Base-by-base conservation (phyloP, 2,113 vertebrate species). In the Anser cygnoides region DNA sequence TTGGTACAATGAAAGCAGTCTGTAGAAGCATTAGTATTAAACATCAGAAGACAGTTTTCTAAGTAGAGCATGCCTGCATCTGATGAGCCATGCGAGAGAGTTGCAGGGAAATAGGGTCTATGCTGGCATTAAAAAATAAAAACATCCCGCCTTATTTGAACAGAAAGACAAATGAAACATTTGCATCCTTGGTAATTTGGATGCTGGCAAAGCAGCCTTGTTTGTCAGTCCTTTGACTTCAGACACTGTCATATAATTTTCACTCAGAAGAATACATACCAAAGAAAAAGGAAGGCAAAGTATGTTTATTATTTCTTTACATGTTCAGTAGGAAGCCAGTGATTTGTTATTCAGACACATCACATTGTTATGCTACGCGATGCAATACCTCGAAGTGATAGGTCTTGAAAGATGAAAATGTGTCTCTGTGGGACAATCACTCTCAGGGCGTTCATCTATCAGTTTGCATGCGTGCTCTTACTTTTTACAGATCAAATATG, bases 301-400 rank as follows among this genome's bases (percentile, higher is more conserved):
- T 76, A n/a, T 84, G 41, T 39, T 92, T 96, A 84, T 92, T 90
- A 52, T 94, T 96, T 84, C 67, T 92, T 90, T 83, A 59, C 11
- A 2, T 29, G 54, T 94, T 95, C 62, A 76, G 63, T 57, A 63
- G 92, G 89, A 94, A 95, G 74, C 46, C 66, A 39, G 80, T 43
- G 61, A 91, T 95, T 95, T 97, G 89, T 90, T 96, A 87, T 94
- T 95, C 93, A 95, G 91, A 68, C 61, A 77, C 74, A 76, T 59
- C 55, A 8, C 7, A 3, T 74, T 97, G 88, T 92, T 96, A 52
- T 83, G 77, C 81, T 90, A 49, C 83, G 92, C 63, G 44, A 65
- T 89, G 79, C 39, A 75, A 79, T 84, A 18, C 50, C 62, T 46
- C 70, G 76, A 87, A 91, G 74, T 84, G 80, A 89, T 83, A 76